Conservation (phyloP, 2,888 invertebrate genomes). For the Hydrotaea cyrtoneurina region DNA sequence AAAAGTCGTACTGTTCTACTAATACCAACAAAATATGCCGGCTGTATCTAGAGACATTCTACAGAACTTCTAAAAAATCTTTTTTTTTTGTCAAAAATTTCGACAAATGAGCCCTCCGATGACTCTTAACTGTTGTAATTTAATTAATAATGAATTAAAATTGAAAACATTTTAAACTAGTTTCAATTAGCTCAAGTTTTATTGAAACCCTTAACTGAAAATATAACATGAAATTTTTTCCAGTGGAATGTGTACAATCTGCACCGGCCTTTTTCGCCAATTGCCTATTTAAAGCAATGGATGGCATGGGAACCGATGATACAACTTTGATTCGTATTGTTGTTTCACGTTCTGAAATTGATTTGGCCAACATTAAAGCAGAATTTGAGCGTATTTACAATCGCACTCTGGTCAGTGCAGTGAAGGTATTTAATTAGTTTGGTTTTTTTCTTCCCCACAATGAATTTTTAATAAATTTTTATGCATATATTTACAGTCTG, state of each 20-base stretch:
- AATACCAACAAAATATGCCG: too few relatives aligned
- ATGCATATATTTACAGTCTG: slow-evolving; percentile 46
- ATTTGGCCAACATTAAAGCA: slow-evolving; percentile 85
- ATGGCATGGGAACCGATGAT: slow-evolving; percentile 87
- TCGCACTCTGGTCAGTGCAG: slow-evolving; percentile 84
- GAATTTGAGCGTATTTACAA: slow-evolving; percentile 86
- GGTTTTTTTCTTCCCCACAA: neutral
- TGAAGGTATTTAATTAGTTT: slow-evolving; percentile 81
- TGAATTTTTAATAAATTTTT: neutral
- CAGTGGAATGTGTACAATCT: slow-evolving; percentile 86
- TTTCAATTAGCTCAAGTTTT: too few relatives aligned
- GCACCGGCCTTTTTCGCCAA: slow-evolving; percentile 85
- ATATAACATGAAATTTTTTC: slow-evolving; percentile 73
- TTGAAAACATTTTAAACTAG: too few relatives aligned
- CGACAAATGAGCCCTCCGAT: too few relatives aligned
- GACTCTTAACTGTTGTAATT: too few relatives aligned
- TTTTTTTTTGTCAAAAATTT: too few relatives aligned
- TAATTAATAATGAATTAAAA: too few relatives aligned
- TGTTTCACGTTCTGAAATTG: slow-evolving; percentile 85
- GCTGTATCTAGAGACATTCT: too few relatives aligned
- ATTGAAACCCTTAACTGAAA: too few relatives aligned
- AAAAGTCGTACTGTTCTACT: too few relatives aligned
- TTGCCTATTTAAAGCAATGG: slow-evolving; percentile 84
- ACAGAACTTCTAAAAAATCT: too few relatives aligned
- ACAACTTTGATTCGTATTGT: slow-evolving; percentile 85